Base-by-base conservation (phyloP, 2,888 invertebrate genomes). In the Phymatocera aterrima region DNA sequence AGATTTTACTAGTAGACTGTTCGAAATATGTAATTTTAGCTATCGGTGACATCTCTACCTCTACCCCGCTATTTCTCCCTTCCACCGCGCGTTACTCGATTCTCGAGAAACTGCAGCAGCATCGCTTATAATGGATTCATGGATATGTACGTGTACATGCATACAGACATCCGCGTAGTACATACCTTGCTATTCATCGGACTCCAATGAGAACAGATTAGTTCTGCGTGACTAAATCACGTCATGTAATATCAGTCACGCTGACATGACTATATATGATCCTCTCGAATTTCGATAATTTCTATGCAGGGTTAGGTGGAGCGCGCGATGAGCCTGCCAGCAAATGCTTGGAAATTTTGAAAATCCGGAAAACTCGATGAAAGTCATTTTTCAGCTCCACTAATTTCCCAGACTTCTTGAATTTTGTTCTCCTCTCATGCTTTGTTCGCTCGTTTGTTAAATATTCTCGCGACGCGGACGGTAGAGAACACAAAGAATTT, bases 1-100 rank as follows among this genome's bases (percentile, higher is more conserved):
- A 43, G 24, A 68, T 68, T 43, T 28, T 6, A 43, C 24, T 12
- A 15, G n/a, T 6, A 34, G 24, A 21, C 46, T 24, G 28, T 68
- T 68, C 37, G 40, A 43, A 68, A 46, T 68, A 28, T 46, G 43
- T n/a, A 46, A 68, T 68, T 68, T n/a, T n/a, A 24, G 5, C 46
- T 68, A 68, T 46, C 43, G 68, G 24, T 6, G 46, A 43, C 68
- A 46, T 34, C 46, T 12, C 15, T 24, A 2, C 43, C 37, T 68
- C 31, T 15, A 18, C 5, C 3, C 24, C 40, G 15, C 24, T 24
- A 18, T 24, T 4, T 68, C 28, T 61, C n/a, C 5, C n/a, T n/a
- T n/a, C n/a, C n/a, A n/a, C n/a, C n/a, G n/a, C n/a, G n/a, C n/a
- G 18, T 61, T 64, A 1, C 18, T 18, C 18, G 21, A 37, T 64